Percentiles rank a stretch among this genome's conserved stretches.
phyloP scores from a whole-genome alignment of 2,797 vertebrate genomes.

The Oryzias sinensis region DNA sequence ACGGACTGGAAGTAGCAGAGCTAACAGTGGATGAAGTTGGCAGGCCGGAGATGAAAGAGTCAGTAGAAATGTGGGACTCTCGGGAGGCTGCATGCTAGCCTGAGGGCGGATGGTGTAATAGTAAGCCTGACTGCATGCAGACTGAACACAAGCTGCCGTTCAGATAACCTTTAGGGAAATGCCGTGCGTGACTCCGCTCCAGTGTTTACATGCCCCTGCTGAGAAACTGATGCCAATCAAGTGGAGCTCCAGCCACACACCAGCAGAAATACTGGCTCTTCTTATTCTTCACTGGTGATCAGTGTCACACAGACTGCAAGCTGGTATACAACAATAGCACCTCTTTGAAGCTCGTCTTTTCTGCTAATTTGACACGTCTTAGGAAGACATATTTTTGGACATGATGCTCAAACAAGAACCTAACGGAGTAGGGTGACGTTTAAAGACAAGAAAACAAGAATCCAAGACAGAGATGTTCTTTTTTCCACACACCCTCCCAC shows the following conservation, averaged over 20 bases:
- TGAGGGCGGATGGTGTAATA: conserved; percentile 68
- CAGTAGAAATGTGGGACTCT: conserved; percentile 45
- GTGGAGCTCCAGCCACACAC: conserved; percentile 9
- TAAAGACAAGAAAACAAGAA: conserved; percentile 28
- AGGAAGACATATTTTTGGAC: too few relatives aligned
- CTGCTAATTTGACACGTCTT: too few relatives aligned
- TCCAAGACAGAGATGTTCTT: conserved; percentile 33
- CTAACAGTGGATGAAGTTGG: conserved; percentile 61
- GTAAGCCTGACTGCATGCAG: conserved; percentile 59
- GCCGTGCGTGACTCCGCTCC: conserved; percentile 49
- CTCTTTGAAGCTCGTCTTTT: too few relatives aligned
- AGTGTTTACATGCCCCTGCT: conserved; percentile 34
- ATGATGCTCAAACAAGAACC: too few relatives aligned
- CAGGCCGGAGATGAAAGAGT: conserved; percentile 60
- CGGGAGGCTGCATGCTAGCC: conserved; percentile 57
- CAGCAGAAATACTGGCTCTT: conserved; percentile 4
- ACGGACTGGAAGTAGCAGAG: conserved; percentile 39
- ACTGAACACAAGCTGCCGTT: conserved; percentile 66
- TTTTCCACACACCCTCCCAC: conserved; percentile 36
- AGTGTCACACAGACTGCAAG: too few relatives aligned
- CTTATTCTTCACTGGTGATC: background rate
- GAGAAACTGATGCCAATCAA: conserved; percentile 59
- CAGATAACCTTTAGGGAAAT: conserved; percentile 68
- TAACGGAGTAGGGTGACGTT: conserved; percentile 9
- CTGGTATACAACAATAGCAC: too few relatives aligned